These are phyloP conservation scores for Tupaia chinensis DNA, from an alignment of 2,113 vertebrate genomes.

Conservation along the genomic window DNA sequence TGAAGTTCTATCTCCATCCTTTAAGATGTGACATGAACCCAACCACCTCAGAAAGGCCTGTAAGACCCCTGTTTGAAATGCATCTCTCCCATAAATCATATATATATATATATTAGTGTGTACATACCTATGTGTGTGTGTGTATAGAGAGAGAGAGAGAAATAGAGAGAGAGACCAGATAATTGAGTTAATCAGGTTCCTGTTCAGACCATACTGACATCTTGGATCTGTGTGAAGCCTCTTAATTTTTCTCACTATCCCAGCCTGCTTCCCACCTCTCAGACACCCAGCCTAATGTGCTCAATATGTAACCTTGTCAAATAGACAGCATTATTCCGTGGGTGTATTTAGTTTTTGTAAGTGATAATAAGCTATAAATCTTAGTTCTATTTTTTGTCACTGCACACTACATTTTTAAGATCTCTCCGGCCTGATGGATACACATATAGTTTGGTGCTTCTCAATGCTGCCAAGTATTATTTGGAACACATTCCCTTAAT, in stretches of 20 bases:
- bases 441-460: not conserved
- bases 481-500: accelerated
- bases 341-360: not conserved
- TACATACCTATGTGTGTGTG: no score
- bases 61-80: not conserved
- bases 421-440: not conserved
- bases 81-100: not conserved
- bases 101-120: not conserved
- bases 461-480: not conserved
- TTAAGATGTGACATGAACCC: not conserved
- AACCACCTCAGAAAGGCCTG: not conserved
- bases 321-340: not conserved
- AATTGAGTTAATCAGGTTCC: not conserved
- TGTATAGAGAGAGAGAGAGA: no score
- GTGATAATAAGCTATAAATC: not conserved
- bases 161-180: no score
- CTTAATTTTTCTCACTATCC: not conserved
- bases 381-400: not conserved
- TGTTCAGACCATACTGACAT: not conserved
- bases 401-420: not conserved
- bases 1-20: not conserved
- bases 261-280: not conserved
- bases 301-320: not conserved
- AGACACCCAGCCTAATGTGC: not conserved
- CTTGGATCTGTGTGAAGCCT: not conserved